Base-by-base conservation (phyloP, 1,140 invertebrate genomes). In the Camponotus pennsylvanicus region DNA sequence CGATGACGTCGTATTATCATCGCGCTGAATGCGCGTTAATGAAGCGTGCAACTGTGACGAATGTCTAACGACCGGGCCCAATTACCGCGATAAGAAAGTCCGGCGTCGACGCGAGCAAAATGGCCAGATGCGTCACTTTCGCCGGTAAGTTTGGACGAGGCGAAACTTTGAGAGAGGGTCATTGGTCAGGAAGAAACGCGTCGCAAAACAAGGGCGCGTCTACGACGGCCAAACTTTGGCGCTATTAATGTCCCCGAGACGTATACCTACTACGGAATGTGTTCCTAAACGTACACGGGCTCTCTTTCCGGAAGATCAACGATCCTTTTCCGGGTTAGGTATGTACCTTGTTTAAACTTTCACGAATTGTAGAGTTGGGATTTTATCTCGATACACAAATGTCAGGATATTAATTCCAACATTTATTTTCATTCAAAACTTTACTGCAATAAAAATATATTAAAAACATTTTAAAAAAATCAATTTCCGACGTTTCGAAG, bases 1-100 rank as follows among this genome's bases (percentile, higher is more conserved):
- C 79, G 79, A 83, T 83, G 79, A 83, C 69, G 79, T 32, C 79
- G 79, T 73, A 83, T 83, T 83, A 83, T 75, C 69, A 34, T 75
- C 69, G 69, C 42, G 69, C 55, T 75, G 79, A 83, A 83, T 83
- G 55, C 69, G 79, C 79, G 59, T 83, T 83, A 83, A 83, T 73
- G 79, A 83, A 83, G 69, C 79, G 79, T 75, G 79, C 55, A 61
- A 27, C 75, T 18, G 79, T 83, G 61, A 83, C 69, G 69, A 83
- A 73, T 61, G 69, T 75, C 40, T 61, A 40, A 71, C 52, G 66
- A 71, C 11, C 67, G 52, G 40, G 45, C n/a, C 55, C 57, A 75
- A 83, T 83, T 75, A 63, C 27, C 3, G 40, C 55, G 27, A 18
- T 40, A 42, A 75, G 77, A 69, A 70, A 55, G 27, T 61, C 32